A percentile compares a stretch with the other conserved stretches of the same genome.
Conservation (phyloP, 2,113 vertebrate species). For the Paradoxurus hermaphroditus region DNA sequence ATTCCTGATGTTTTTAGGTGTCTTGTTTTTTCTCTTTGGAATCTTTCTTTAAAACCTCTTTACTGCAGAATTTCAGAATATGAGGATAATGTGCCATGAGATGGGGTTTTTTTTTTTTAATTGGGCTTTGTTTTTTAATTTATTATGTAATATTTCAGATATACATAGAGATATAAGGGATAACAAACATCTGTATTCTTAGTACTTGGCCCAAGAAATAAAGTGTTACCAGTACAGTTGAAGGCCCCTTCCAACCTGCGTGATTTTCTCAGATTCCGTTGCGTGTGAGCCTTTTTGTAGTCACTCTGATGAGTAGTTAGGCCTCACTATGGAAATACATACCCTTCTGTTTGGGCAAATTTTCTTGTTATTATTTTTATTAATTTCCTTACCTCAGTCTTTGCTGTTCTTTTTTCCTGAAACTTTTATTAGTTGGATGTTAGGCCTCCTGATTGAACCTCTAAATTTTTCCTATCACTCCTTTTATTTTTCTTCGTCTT, state of each 20-base stretch:
- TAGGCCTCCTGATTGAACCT: not conserved
- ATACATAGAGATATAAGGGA: not conserved
- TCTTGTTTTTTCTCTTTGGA: not conserved
- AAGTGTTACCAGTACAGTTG: not conserved
- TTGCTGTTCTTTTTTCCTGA: not conserved
- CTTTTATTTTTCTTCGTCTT: not conserved
- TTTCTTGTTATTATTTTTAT: not conserved
- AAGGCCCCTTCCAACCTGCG: not conserved
- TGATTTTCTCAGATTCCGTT: not conserved
- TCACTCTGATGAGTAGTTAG: not conserved
- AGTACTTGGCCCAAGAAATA: not conserved
- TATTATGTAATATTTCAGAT: not conserved
- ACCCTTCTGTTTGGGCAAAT: not conserved
- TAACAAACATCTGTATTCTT: not conserved
- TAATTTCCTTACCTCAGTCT: not conserved
- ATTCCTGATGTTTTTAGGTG: not conserved
- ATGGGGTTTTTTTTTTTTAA: not conserved
- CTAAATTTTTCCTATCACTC: not conserved
- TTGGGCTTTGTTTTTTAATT: not conserved
- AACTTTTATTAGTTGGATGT: not conserved
- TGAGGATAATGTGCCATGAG: not conserved
- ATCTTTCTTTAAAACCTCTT: not conserved
- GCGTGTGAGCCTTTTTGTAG: not conserved
- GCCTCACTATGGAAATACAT: not conserved
- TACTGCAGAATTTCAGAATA: slow-evolving; percentile 2